Evolutionary conservation across 2,888 invertebrate species (phyloP).

Genomic region (Drosophila anomelani): DNA sequence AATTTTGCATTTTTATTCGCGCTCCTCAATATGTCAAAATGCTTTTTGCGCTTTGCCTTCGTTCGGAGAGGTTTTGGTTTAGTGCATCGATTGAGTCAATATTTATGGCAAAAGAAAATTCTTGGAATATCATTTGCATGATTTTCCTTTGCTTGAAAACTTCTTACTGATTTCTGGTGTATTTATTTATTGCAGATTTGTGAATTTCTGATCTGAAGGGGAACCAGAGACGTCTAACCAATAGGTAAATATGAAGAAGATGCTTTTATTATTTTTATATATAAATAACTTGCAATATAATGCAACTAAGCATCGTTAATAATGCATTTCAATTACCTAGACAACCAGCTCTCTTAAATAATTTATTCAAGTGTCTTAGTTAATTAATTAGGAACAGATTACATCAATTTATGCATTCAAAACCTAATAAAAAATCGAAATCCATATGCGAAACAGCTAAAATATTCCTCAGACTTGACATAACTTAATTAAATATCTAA

Average conservation of each 20-base stretch:
- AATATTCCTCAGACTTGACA: not conserved
- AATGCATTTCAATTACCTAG: not conserved
- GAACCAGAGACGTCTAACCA: conserved; percentile 11
- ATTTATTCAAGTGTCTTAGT: not conserved
- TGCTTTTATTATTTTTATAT: not conserved
- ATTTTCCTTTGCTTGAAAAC: not conserved
- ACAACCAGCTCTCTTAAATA: not conserved
- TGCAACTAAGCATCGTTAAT: not conserved
- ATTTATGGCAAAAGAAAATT: conserved; percentile 19
- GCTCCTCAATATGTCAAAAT: conserved; percentile 43
- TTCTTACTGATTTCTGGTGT: conserved; percentile 13
- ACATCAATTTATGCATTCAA: not conserved
- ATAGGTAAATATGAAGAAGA: conserved; percentile 24
- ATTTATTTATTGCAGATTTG: conserved; percentile 36
- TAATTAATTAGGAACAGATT: not conserved
- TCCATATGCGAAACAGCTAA: not conserved
- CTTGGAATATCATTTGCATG: conserved; percentile 21
- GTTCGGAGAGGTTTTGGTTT: conserved; percentile 13
- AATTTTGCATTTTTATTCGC: conserved; percentile 40
- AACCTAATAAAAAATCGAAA: not conserved
- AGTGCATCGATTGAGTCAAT: conserved; percentile 18
- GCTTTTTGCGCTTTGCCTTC: conserved; percentile 15
- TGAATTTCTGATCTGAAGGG: not conserved
- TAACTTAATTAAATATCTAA: conserved; percentile 9
- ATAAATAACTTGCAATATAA: not conserved